A percentile compares a stretch with the other conserved stretches of the same genome.
These are phyloP conservation scores for Carterocephalus palaemon DNA, from an alignment of 2,888 invertebrate genomes.

Conservation along the genomic window DNA sequence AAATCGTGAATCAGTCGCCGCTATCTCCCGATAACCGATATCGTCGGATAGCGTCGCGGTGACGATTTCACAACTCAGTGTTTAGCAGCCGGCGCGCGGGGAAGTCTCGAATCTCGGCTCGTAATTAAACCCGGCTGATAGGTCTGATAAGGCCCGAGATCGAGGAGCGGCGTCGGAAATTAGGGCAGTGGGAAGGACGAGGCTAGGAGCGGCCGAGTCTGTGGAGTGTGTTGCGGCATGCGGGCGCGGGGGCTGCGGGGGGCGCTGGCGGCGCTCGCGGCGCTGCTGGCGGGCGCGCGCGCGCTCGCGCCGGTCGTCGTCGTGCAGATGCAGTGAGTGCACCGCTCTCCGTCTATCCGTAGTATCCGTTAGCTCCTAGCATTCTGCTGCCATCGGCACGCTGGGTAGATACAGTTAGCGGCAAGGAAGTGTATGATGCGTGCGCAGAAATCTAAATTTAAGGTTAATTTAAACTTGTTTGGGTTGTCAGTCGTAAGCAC, in stretches of 20 bases:
- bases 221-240: constrained; percentile 2
- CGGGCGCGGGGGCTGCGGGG: constrained; percentile 21
- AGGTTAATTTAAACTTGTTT: too few species aligned
- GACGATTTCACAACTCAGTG: constrained; percentile 1
- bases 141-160: too few species aligned
- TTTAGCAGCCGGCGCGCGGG: neutral
- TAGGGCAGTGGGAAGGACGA: neutral
- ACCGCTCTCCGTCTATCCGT: too few species aligned
- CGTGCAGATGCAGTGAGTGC: constrained; percentile 45
- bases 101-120: neutral
- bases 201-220: neutral
- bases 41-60: constrained; percentile 1
- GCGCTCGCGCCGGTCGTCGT: constrained; percentile 40
- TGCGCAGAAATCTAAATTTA: too few species aligned
- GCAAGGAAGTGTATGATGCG: too few species aligned
- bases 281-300: constrained; percentile 24
- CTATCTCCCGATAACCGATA: constrained; percentile 22
- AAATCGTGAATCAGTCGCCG: constrained; percentile 21
- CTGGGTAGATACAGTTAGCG: too few species aligned
- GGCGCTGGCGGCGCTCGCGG: constrained; percentile 19
- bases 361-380: too few species aligned
- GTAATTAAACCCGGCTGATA: too few species aligned
- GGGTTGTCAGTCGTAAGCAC: too few species aligned
- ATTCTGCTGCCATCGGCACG: too few species aligned
- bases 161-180: too few species aligned